Base-by-base conservation (phyloP, 2,113 vertebrate species). In the Myrmecophaga tridactyla region DNA sequence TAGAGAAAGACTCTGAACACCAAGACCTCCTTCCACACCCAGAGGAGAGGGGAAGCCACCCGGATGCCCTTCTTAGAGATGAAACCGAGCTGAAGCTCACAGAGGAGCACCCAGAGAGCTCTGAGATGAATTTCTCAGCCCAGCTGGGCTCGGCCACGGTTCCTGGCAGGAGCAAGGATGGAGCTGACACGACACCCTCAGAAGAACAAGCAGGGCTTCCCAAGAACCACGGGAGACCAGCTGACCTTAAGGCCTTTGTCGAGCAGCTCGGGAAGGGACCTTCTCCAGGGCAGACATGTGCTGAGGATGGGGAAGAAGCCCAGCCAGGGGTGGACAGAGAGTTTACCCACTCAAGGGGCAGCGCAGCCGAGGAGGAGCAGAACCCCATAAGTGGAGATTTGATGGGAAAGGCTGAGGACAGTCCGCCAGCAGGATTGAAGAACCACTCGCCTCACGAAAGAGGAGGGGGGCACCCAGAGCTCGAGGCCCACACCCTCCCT, bases 1-100 rank as follows among this genome's bases (percentile, higher is more conserved):
- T 78, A 93, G 98, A 98, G 76, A 98, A 39, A 94, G 97, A 98
- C 48, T 85, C 96, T 91, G 97, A 97, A 93, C 96, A 96, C 43
- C 81, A 70, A 29, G 62, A 20, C n/a, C 73, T 46, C 2, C 69
- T 75, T 17, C 85, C 72, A 15, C 62, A 84, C 9, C 73, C 34
- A 21, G 76, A 56, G n/a, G n/a, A n/a, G n/a, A n/a, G n/a, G n/a
- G n/a, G n/a, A n/a, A n/a, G n/a, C 18, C 62, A 84, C 9, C 73
- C 34, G 25, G 76, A 56, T 53, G 72, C 70, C 27, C n/a, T 46
- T 75, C 85, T 95, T 88, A 43, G 90, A 20, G 73, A 23, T 6
- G 80, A 94, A 62, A 39, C 17, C 23, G 72, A 86, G 63, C 51
- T 1, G 29, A 87, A 92, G 18, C 23, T 58, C 39, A 43, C 31